A percentile compares a stretch with the other conserved stretches of the same genome.
phyloP scores from a whole-genome alignment of 2,888 invertebrate species.

The Cotesia congregata region DNA sequence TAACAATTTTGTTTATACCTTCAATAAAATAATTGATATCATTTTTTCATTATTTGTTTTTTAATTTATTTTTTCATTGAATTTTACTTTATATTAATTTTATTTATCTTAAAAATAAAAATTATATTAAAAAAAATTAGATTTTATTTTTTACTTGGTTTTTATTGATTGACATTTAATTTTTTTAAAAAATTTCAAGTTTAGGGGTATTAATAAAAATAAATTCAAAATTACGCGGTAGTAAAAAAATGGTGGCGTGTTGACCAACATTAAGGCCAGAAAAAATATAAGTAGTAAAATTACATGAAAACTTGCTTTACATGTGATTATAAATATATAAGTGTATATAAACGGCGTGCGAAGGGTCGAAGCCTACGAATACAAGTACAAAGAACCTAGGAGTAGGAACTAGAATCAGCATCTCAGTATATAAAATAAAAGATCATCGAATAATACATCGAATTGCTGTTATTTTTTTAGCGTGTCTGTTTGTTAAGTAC shows the following conservation, averaged over 20 bases:
- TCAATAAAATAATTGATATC: conserved; percentile 44
- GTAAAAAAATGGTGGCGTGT: not conserved
- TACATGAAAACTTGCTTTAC: not conserved
- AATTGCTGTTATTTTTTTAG: conserved; percentile 15
- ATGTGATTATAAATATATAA: conserved; percentile 12
- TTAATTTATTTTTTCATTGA: conserved; percentile 12
- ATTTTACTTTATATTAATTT: not conserved
- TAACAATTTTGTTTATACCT: conserved; percentile 55
- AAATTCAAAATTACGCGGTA: not conserved
- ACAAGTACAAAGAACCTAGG: conserved; percentile 10
- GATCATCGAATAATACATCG: not conserved
- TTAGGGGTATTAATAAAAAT: too few relatives aligned
- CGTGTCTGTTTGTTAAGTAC: conserved; percentile 57
- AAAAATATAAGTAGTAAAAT: not conserved
- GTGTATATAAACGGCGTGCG: not conserved
- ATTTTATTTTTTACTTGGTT: too few relatives aligned
- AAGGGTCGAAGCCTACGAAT: conserved; percentile 13
- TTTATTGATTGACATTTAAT: too few relatives aligned
- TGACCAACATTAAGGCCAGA: not conserved
- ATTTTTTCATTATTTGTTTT: not conserved
- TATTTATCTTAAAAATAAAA: not conserved
- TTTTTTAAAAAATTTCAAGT: too few relatives aligned
- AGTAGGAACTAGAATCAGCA: not conserved
- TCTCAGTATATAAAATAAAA: not conserved
- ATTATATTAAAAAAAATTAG: too few relatives aligned